phyloP scores from a whole-genome alignment of 2,888 invertebrate genomes.

The Cerastis leucographa region DNA sequence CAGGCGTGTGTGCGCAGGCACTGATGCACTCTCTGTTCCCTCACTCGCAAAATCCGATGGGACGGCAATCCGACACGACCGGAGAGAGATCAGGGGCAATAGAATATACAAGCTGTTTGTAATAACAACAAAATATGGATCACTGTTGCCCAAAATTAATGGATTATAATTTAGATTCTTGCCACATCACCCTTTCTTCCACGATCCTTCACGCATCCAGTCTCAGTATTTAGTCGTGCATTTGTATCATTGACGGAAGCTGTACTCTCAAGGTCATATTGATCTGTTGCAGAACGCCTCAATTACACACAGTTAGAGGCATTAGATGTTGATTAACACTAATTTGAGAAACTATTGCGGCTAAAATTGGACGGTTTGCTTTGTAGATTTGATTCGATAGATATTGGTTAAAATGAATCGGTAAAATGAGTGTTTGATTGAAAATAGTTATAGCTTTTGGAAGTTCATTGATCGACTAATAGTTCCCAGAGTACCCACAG shows the following conservation, averaged over 20 bases:
- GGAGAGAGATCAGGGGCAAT: no score
- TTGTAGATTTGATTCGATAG: constrained; percentile 5
- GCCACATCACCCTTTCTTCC: constrained; percentile 29
- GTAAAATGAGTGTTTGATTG: background rate
- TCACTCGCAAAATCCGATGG: no score
- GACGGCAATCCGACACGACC: no score
- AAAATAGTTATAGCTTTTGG: background rate
- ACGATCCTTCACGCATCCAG: background rate
- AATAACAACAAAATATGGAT: no score
- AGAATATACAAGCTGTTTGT: no score
- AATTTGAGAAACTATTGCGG: constrained; percentile 44
- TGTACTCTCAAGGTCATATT: constrained; percentile 43
- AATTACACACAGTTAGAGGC: constrained; percentile 47
- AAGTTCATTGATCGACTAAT: background rate
- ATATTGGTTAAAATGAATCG: background rate
- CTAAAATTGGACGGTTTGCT: constrained; percentile 24
- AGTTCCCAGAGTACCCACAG: background rate
- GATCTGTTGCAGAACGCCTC: constrained; percentile 33
- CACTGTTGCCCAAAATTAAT: no score
- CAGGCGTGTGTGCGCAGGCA: no score
- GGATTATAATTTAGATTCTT: background rate
- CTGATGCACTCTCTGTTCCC: no score
- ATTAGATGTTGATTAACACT: constrained; percentile 45
- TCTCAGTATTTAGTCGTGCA: constrained; percentile 20
- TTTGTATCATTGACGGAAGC: constrained; percentile 31